Base-by-base conservation (phyloP, 30 jellyfish, hydroid and myxozoan species). In the Catostylus mosaicus region DNA sequence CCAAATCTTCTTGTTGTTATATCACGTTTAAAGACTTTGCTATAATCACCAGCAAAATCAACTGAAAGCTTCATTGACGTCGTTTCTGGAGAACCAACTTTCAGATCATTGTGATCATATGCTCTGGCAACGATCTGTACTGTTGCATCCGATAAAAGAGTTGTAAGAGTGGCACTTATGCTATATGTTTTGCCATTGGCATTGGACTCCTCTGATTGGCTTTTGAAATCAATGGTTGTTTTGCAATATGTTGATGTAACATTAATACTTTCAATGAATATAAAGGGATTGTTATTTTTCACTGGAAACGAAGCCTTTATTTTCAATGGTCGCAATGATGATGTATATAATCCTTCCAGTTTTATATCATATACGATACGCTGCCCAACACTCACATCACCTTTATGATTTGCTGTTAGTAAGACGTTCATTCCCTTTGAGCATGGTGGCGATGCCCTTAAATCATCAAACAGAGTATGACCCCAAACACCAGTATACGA, bases 361-460 rank as follows among this genome's bases (percentile, higher is more conserved):
- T 18, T 56, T 8, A 75, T 10, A 12, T 69, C 6, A 23, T 75
- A 24, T 34, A 14, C 62, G 23, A 56, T 31, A 1, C 3, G 24
- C 47, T 75, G 46, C 4, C 87, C 87, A 51, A 75, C 66, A 40
- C 30, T 8, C 2, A 75, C 46, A 2, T 35, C 47, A 40, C 35
- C 50, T 27, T 33, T 54, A 30, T 75, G 85, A 37, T 45, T 45
- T 30, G 10, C 16, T 59, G 45, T 59, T 59, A 54, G 23, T 27
- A 52, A 16, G 27, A 51, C 87, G 16, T 45, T 37, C 89, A 62
- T 78, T 1, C 82, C 89, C 29, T 64, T 66, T 65, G 38, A 66
- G 32, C 89, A 78, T 3, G 89, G 89, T n/a, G 89, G 89, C 11
- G 84, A 50, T 50, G 68, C 78, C 4, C 84, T 67, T 34, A 66